phyloP scores from a whole-genome alignment of 2,113 vertebrate genomes.

The Ptyas mucosa region DNA sequence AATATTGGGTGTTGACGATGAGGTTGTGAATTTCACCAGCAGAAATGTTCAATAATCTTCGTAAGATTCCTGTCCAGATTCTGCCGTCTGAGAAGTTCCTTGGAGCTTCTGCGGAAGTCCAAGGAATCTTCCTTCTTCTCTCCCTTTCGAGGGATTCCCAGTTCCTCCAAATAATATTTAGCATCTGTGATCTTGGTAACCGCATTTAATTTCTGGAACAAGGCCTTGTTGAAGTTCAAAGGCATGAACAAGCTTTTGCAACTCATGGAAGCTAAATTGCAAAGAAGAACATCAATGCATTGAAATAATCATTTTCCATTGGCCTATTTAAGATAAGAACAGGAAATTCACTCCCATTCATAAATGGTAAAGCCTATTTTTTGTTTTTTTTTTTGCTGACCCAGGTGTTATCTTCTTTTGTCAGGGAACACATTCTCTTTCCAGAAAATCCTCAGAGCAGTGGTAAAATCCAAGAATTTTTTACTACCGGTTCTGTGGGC shows the following conservation, averaged over 20 bases:
- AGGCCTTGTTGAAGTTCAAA: no score
- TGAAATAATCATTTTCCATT: neutral
- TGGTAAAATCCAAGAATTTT: neutral
- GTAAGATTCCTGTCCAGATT: neutral
- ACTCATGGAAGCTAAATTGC: no score
- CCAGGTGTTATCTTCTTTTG: neutral
- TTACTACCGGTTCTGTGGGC: no score
- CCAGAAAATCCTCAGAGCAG: conserved; percentile 33
- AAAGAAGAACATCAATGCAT: neutral
- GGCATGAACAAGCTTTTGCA: no score
- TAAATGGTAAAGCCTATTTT: neutral
- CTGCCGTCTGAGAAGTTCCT: neutral
- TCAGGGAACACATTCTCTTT: conserved; percentile 38
- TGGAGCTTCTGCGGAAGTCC: no score
- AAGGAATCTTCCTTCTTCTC: neutral
- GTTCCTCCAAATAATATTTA: neutral
- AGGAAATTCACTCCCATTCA: neutral
- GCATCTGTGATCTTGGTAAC: neutral
- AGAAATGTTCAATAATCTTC: neutral
- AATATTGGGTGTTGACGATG: neutral
- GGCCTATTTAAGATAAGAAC: neutral
- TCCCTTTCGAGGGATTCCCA: neutral
- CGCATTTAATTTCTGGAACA: no score
- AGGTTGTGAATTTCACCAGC: no score
- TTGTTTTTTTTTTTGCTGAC: neutral